Percentiles rank a stretch among this genome's conserved stretches.
Evolutionary conservation across 1,140 invertebrate species (phyloP).

Genomic region (Battus philenor): DNA sequence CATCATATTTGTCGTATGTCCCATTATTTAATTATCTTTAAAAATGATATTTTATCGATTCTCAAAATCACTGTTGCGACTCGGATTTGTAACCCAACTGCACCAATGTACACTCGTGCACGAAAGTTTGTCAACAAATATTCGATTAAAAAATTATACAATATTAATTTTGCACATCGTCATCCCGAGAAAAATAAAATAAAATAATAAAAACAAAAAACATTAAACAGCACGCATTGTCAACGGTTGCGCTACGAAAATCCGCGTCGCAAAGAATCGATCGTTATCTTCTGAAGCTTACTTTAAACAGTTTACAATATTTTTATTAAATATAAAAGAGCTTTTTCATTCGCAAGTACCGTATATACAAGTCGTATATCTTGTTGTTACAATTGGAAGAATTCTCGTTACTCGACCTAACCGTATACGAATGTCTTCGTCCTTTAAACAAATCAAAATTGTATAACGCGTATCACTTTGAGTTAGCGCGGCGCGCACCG

Average conservation of each 20-base stretch:
- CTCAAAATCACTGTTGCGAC: slow-evolving; percentile 21
- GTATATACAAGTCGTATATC: slow-evolving; percentile 73
- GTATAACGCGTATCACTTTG: slow-evolving; percentile 66
- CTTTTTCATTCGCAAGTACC: slow-evolving; percentile 61
- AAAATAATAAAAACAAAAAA: slow-evolving; percentile 8
- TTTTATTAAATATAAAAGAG: slow-evolving; percentile 71
- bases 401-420: slow-evolving; percentile 52
- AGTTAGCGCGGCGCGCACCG: slow-evolving; percentile 55
- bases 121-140: too few species aligned
- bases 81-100: slow-evolving; percentile 4
- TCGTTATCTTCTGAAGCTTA: slow-evolving; percentile 63
- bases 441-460: slow-evolving; percentile 61
- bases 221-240: neutral
- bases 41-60: slow-evolving; percentile 67
- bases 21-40: slow-evolving; percentile 56
- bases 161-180: neutral
- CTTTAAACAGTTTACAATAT: slow-evolving; percentile 68
- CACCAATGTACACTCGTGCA: slow-evolving; percentile 3
- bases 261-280: slow-evolving; percentile 16
- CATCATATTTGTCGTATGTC: slow-evolving; percentile 71
- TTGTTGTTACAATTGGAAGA: slow-evolving; percentile 66
- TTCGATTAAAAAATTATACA: neutral
- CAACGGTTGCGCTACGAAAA: slow-evolving; percentile 4
- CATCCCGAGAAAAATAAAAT: neutral
- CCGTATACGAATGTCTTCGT: slow-evolving; percentile 70